Evolutionary conservation across 2,888 invertebrate species (phyloP).

Genomic region (Dynastes tityus): DNA sequence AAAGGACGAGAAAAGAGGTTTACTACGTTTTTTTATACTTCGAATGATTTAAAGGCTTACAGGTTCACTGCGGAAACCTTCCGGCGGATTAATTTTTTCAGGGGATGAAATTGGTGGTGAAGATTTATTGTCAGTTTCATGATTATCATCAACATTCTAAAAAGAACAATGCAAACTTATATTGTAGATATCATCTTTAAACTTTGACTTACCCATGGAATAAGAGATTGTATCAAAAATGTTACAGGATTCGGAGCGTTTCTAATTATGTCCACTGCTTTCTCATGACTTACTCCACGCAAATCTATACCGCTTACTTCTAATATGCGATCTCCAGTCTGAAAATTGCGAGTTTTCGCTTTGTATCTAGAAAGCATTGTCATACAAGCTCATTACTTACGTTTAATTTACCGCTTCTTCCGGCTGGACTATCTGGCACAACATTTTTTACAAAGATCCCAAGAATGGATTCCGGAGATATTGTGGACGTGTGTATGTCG

Average conservation of each 20-base stretch:
- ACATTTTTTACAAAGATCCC: constrained; percentile 99
- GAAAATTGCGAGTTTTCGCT: constrained; percentile 61
- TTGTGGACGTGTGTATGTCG: constrained; percentile 79
- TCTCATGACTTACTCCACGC: constrained; percentile 91
- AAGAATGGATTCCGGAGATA: constrained; percentile 79
- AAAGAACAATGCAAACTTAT: background rate
- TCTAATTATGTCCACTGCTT: constrained; percentile 95
- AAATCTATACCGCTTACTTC: constrained; percentile 95
- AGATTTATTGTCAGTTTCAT: constrained; percentile 47
- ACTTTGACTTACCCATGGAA: constrained; percentile 80
- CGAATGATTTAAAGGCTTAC: constrained; percentile 20
- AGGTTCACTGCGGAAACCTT: constrained; percentile 34
- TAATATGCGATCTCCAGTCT: constrained; percentile 91
- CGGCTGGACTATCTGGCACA: constrained; percentile 94
- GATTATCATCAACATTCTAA: constrained; percentile 41
- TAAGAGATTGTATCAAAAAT: constrained; percentile 90
- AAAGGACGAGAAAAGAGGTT: background rate
- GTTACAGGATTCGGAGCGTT: constrained; percentile 91
- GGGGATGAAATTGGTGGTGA: constrained; percentile 59
- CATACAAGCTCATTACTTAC: constrained; percentile 70
- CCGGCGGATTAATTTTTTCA: constrained; percentile 53
- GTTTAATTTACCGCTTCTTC: constrained; percentile 88
- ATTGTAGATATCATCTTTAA: background rate
- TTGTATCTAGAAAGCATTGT: background rate
- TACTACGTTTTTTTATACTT: background rate